Evolutionary conservation across 23 tunicate genomes (phyloP).

Genomic region (Ascidia mentula): DNA sequence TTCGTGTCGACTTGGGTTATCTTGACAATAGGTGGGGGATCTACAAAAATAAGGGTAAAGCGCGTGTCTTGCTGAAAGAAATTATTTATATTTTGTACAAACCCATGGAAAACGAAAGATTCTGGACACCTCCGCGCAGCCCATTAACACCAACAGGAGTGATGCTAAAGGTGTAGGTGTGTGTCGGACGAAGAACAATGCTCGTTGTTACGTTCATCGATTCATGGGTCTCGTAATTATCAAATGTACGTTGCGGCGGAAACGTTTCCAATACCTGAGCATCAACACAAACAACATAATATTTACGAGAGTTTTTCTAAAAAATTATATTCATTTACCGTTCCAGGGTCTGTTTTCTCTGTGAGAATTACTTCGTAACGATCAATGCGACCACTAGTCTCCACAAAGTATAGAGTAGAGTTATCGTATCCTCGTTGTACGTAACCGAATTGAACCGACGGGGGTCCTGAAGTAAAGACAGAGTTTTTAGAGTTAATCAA

Average conservation of each 20-base stretch:
- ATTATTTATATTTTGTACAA: not conserved
- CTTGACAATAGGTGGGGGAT: not conserved
- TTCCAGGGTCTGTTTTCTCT: not conserved
- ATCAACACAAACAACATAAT: not conserved
- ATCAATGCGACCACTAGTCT: constrained; percentile 6
- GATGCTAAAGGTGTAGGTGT: constrained; percentile 22
- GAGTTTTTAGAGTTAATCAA: not conserved
- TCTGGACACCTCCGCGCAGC: not conserved
- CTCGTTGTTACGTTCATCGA: constrained; percentile 3
- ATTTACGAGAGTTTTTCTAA: not conserved
- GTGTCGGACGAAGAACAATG: not conserved
- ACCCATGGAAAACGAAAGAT: not conserved
- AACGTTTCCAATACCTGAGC: not conserved
- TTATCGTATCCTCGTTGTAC: constrained; percentile 24
- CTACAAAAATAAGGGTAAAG: not conserved
- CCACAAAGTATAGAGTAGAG: constrained; percentile 18
- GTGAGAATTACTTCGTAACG: constrained; percentile 14
- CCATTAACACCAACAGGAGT: constrained; percentile 5
- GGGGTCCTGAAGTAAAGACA: not conserved
- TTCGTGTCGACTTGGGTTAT: not conserved
- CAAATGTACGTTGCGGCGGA: not conserved
- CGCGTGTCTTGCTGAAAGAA: too few species aligned
- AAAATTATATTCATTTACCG: not conserved
- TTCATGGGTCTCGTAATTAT: constrained; percentile 8
- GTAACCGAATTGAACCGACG: constrained; percentile 15